These are phyloP conservation scores for Pseudoips prasinana DNA, from an alignment of 2,888 invertebrate species.

Conservation along the genomic window DNA sequence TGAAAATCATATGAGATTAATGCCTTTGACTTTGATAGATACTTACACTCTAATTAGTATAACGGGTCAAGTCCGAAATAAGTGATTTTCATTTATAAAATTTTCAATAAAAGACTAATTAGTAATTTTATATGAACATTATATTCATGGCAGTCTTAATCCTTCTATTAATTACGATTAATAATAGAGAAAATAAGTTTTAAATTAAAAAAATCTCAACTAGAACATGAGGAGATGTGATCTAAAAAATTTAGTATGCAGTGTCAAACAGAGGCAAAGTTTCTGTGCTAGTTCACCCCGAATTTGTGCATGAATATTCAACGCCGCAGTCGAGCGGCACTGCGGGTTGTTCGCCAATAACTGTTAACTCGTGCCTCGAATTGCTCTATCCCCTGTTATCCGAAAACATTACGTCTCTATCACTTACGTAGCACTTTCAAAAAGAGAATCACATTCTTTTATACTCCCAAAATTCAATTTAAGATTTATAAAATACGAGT, in stretches of 20 bases:
- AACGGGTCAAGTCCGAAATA: too few species aligned
- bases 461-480: not conserved
- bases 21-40: too few species aligned
- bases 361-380: constrained; percentile 67
- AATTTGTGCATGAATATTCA: constrained; percentile 71
- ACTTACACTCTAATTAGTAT: too few species aligned
- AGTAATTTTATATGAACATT: too few species aligned
- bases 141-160: too few species aligned
- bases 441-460: constrained; percentile 23
- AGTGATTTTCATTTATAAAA: too few species aligned
- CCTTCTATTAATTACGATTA: too few species aligned
- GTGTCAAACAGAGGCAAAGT: constrained; percentile 39
- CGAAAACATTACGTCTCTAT: constrained; percentile 18
- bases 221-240: too few species aligned
- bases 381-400: constrained; percentile 50
- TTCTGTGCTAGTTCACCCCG: constrained; percentile 42
- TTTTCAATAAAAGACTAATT: not conserved
- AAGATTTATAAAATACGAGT: too few species aligned
- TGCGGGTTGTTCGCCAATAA: constrained; percentile 60
- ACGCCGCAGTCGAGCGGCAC: constrained; percentile 38
- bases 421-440: constrained; percentile 28
- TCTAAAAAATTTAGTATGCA: constrained; percentile 31
- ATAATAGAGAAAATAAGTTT: too few species aligned
- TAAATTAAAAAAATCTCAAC: too few species aligned
- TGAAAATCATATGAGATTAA: too few species aligned